Evolutionary conservation across 1,140 invertebrate species (phyloP).

Genomic region (Chionoecetes opilio): DNA sequence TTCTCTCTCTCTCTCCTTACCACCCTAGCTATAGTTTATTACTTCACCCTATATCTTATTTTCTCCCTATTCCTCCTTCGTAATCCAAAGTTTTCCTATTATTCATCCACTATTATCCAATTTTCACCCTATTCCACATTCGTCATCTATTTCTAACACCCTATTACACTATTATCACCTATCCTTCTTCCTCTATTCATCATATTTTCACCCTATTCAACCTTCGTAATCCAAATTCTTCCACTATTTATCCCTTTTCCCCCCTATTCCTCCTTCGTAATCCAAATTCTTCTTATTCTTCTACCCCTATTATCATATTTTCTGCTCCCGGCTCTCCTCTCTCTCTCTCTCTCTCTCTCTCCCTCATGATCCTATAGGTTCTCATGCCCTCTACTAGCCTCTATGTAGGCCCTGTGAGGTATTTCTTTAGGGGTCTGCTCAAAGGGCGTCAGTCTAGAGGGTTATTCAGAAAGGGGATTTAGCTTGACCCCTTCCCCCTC

Average conservation of each 20-base stretch:
- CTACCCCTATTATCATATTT: not conserved
- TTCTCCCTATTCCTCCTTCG: not conserved
- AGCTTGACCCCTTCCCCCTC: no score
- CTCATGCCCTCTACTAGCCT: no score
- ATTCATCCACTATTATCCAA: not conserved
- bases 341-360: no score
- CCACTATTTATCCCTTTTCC: not conserved
- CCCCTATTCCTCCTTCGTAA: not conserved
- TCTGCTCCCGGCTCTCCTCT: no score
- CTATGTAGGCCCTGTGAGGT: no score
- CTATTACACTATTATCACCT: not conserved
- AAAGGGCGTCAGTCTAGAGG: no score
- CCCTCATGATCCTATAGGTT: no score
- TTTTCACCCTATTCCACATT: not conserved
- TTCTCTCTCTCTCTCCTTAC: no score
- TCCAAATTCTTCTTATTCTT: not conserved
- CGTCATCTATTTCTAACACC: not conserved
- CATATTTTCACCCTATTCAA: not conserved
- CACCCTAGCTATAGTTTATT: no score
- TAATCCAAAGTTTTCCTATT: not conserved
- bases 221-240: not conserved
- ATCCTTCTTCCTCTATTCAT: not conserved
- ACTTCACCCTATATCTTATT: no score
- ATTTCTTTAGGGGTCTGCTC: no score
- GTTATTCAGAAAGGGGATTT: no score